A percentile compares a stretch with the other conserved stretches of the same genome.
These are phyloP conservation scores for Archips crataeganus DNA, from an alignment of 2,888 invertebrate species.

Conservation along the genomic window DNA sequence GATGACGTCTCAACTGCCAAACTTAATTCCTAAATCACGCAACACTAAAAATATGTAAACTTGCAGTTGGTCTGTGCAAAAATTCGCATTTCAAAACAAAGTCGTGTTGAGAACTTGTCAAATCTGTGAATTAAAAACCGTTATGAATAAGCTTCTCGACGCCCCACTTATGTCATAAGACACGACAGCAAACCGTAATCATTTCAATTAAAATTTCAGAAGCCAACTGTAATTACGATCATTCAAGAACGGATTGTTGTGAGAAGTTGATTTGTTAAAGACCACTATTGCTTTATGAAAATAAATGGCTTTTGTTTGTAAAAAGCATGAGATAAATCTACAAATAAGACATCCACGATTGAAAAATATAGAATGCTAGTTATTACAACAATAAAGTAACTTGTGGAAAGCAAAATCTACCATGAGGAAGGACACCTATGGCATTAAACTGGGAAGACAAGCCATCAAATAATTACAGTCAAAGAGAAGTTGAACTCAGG, in stretches of 20 bases:
- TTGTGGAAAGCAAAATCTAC: no score
- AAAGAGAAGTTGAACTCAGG: no score
- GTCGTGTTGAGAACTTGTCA: background rate
- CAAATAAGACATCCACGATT: no score
- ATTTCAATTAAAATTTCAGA: conserved; percentile 30
- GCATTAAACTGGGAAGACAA: no score
- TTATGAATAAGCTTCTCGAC: conserved; percentile 16
- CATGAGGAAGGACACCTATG: no score
- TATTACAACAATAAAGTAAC: no score
- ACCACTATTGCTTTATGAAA: conserved; percentile 8
- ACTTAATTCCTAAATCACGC: no score
- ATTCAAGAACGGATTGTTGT: background rate
- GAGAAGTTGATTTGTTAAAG: conserved; percentile 4
- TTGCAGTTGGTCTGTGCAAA: no score
- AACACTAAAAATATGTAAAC: no score
- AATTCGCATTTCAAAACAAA: background rate
- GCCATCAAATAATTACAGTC: no score
- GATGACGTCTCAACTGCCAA: no score
- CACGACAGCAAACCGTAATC: conserved; percentile 9
- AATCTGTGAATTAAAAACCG: conserved; percentile 26
- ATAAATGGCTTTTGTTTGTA: background rate
- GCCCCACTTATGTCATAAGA: conserved; percentile 29
- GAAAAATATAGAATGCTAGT: no score
- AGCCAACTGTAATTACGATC: conserved; percentile 13
- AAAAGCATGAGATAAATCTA: background rate